Percentiles rank a stretch among this genome's conserved stretches.
These are phyloP conservation scores for Sisyra nigra DNA, from an alignment of 2,888 invertebrate genomes.

Conservation along the genomic window DNA sequence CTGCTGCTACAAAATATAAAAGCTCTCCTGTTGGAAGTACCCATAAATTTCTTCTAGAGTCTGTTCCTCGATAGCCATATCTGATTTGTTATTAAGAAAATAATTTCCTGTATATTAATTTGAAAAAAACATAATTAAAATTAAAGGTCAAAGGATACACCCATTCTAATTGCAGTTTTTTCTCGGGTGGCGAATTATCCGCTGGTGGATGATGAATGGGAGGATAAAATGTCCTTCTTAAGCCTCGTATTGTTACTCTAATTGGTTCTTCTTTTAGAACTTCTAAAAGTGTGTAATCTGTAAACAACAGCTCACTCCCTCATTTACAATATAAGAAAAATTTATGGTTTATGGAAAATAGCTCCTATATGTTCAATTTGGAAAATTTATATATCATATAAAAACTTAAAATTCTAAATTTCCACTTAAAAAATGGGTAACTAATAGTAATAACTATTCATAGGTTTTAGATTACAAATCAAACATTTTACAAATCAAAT, in stretches of 20 bases:
- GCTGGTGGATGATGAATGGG: constrained; percentile 72
- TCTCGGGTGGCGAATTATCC: constrained; percentile 75
- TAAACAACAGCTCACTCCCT: constrained; percentile 7
- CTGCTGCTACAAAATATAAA: constrained; percentile 82
- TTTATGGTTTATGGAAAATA: not conserved
- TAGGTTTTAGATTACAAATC: too few relatives aligned
- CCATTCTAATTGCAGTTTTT: constrained; percentile 82
- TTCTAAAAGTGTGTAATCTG: constrained; percentile 69
- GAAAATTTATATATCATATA: too few relatives aligned
- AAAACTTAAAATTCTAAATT: too few relatives aligned
- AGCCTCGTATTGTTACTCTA: constrained; percentile 65
- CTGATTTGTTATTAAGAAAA: constrained; percentile 31
- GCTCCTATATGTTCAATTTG: not conserved
- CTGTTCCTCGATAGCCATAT: constrained; percentile 86
- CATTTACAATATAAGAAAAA: constrained; percentile 1
- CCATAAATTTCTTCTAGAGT: constrained; percentile 80
- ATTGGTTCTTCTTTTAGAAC: constrained; percentile 75
- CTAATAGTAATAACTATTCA: too few relatives aligned
- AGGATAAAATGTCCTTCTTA: constrained; percentile 72
- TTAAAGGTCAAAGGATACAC: constrained; percentile 50
- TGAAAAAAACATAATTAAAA: constrained; percentile 5
- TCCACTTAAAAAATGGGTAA: too few relatives aligned
- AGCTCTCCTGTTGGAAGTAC: constrained; percentile 87
- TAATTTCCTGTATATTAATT: constrained; percentile 6
- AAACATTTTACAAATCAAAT: too few relatives aligned